A percentile compares a stretch with the other conserved stretches of the same genome.
Evolutionary conservation across 2,888 invertebrate species (phyloP).

Genomic region (Lochmaea capreae): DNA sequence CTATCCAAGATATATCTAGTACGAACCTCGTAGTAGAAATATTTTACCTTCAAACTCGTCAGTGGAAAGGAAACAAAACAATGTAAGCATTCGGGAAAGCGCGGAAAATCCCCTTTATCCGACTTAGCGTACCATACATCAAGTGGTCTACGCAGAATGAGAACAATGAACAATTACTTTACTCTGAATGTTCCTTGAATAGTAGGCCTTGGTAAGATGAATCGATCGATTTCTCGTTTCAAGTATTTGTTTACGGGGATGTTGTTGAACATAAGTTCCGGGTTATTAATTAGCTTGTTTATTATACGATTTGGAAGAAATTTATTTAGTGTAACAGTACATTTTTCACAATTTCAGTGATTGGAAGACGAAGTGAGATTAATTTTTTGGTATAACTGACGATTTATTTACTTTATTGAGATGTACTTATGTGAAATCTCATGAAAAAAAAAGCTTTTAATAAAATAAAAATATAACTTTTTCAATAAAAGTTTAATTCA

Average conservation of each 20-base stretch:
- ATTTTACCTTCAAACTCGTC: constrained; percentile 35
- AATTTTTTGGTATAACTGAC: no score
- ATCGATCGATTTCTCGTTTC: constrained; percentile 27
- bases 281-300: not conserved
- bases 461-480: no score
- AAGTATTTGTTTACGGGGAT: constrained; percentile 22
- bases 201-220: constrained; percentile 25
- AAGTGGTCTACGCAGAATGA: constrained; percentile 37
- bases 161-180: constrained; percentile 39
- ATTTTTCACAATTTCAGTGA: no score
- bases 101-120: constrained; percentile 30
- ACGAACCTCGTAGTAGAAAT: constrained; percentile 12
- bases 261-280: not conserved
- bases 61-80: constrained; percentile 22
- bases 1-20: no score
- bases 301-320: not conserved
- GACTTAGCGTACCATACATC: constrained; percentile 38
- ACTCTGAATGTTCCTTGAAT: constrained; percentile 28
- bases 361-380: no score
- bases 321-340: no score
- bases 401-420: no score
- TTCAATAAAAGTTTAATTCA: no score
- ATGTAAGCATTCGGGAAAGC: constrained; percentile 13
- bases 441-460: no score
- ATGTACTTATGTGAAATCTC: no score